Base-by-base conservation (phyloP, 1,140 invertebrate species). In the Drosophila burlai region DNA sequence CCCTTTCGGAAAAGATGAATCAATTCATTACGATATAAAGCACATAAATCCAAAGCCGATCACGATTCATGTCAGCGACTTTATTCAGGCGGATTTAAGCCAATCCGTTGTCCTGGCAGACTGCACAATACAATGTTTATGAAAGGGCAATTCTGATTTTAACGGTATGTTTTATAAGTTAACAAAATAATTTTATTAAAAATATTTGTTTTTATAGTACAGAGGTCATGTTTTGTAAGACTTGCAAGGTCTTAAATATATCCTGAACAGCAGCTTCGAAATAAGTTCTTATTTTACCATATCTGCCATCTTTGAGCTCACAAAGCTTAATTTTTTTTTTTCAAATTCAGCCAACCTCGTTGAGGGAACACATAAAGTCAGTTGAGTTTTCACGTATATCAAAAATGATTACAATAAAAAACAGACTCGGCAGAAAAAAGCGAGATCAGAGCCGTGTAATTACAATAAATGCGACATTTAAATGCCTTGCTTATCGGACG, bases 391-490 rank as follows among this genome's bases (percentile, higher is more conserved):
- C 34, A 36, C 24, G 50, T 68, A 65, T 69, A 84, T 78, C 66
- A 74, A 84, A 85, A 81, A 85, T 74, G 40, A 78, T 81, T 81
- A 61, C 62, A 74, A 73, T 69, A 65, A 81, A 76, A 81, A 55
- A 73, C 52, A n/a, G 52, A 42, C 21, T 42, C 1, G n/a, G 13
- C 40, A 18, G 55, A 21, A 24, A 36, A 72, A 69, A 69, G 34
- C 2, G 63, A 43, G 46, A 62, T 62, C 21, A 45, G 59, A 59
- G 26, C 46, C 67, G 69, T 90, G 85, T 81, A 87, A 87, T 87
- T 87, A 87, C 84, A 90, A 83, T 89, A 90, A 87, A 87, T 87
- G 84, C 84, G 85, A 87, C 81, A 89, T 89, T 87, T 90, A 87
- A 87, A 83, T 87, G 84, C 69, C 81, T 79, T 87, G 81, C 85